Conservation (phyloP, 2,113 vertebrate species). For the Lanius ludovicianus region DNA sequence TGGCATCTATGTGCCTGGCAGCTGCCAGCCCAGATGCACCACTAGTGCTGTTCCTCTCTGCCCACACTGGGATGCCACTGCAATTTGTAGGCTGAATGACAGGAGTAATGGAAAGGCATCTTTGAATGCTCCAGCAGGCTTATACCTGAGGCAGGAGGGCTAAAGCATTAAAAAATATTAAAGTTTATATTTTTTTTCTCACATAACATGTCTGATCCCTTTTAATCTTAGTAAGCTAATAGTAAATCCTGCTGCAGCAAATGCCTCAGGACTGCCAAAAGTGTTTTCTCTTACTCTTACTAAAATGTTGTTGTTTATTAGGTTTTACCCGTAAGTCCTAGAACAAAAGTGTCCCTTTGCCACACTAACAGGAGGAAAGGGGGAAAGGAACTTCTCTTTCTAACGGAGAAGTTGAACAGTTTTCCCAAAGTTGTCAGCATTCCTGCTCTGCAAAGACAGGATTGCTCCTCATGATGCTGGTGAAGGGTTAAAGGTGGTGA, state of each 20-base stretch:
- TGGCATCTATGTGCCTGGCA: not conserved
- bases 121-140: not conserved
- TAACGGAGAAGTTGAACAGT: not conserved
- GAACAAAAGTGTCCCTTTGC: not conserved
- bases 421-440: not conserved
- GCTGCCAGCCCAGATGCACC: not conserved
- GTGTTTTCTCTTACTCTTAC: not conserved
- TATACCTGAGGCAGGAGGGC: not conserved
- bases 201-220: constrained; percentile 42
- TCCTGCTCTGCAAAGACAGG: not conserved
- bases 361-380: not conserved
- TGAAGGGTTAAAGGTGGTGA: not conserved
- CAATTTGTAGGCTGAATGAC: not conserved
- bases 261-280: not conserved
- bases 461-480: not conserved
- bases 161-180: not conserved
- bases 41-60: not conserved
- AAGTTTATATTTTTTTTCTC: not conserved
- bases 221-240: constrained; percentile 26
- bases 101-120: not conserved
- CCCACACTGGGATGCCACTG: not conserved
- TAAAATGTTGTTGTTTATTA: not conserved
- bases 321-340: not conserved
- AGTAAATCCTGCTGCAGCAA: constrained; percentile 12
- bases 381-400: not conserved